A percentile compares a stretch with the other conserved stretches of the same genome.
Evolutionary conservation across 2,113 vertebrate genomes (phyloP).

Genomic region (Catharus fuscescens): DNA sequence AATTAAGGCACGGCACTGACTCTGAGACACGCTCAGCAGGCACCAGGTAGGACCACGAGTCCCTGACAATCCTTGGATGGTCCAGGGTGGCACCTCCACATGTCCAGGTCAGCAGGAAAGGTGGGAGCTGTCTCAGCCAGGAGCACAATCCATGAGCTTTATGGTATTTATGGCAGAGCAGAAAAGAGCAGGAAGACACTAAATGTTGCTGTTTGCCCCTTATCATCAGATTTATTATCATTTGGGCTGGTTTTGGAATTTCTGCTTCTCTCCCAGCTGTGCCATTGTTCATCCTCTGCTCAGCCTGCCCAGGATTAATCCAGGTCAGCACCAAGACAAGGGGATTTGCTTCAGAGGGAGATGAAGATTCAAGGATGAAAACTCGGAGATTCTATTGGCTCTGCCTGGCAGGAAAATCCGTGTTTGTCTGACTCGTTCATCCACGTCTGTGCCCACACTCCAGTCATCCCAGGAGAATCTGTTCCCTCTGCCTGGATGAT

Average conservation of each 20-base stretch:
- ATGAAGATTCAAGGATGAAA: neutral
- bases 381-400: rapidly evolving
- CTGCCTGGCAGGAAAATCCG: neutral
- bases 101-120: neutral
- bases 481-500: neutral
- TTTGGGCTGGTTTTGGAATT: neutral
- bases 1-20: neutral
- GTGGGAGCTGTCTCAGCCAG: neutral
- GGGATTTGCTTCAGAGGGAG: neutral
- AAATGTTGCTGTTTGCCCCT: neutral
- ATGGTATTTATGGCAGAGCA: neutral
- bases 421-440: neutral
- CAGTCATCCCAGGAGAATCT: neutral
- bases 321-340: neutral
- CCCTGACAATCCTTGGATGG: neutral
- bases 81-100: neutral
- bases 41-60: rapidly evolving
- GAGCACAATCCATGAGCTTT: neutral
- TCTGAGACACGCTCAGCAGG: neutral
- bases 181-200: neutral
- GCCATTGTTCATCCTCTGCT: neutral
- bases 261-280: neutral
- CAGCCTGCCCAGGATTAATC: neutral
- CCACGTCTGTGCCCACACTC: neutral
- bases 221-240: neutral